Percentiles rank a stretch among this genome's conserved stretches.
phyloP scores from a whole-genome alignment of 2,888 invertebrate species.

The Tetanocera ferruginea region DNA sequence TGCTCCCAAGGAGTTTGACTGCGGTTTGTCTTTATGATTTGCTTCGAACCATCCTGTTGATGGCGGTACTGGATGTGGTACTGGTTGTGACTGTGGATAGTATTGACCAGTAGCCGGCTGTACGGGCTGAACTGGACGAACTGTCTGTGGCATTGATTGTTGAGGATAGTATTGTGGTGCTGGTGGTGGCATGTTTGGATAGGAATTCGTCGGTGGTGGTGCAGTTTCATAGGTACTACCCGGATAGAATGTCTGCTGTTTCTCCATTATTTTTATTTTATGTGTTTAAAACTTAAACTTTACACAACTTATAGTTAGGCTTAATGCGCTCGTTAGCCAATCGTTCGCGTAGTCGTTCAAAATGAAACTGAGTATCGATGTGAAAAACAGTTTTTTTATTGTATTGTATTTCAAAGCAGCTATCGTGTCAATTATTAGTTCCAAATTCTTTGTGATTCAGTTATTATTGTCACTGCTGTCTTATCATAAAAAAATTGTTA shows the following conservation, averaged over 20 bases:
- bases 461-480: too few species aligned
- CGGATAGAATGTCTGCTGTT: not conserved
- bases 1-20: conserved; percentile 50
- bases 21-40: conserved; percentile 48
- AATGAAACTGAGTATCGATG: too few species aligned
- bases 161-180: conserved; percentile 13
- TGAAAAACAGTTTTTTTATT: too few species aligned
- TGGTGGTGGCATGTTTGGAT: conserved; percentile 30
- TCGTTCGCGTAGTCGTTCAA: too few species aligned
- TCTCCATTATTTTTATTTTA: not conserved
- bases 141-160: not conserved
- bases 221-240: not conserved
- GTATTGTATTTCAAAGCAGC: too few species aligned
- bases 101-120: not conserved
- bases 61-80: not conserved
- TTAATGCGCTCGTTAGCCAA: too few species aligned
- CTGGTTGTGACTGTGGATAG: not conserved
- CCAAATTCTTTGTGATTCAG: too few species aligned
- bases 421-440: too few species aligned
- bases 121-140: not conserved
- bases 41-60: conserved; percentile 44
- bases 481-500: too few species aligned
- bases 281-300: not conserved
- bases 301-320: too few species aligned
- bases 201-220: conserved; percentile 13